A percentile compares a stretch with the other conserved stretches of the same genome.
phyloP scores from a whole-genome alignment of 2,797 vertebrate genomes.

The Premnoplex brunnescens region DNA sequence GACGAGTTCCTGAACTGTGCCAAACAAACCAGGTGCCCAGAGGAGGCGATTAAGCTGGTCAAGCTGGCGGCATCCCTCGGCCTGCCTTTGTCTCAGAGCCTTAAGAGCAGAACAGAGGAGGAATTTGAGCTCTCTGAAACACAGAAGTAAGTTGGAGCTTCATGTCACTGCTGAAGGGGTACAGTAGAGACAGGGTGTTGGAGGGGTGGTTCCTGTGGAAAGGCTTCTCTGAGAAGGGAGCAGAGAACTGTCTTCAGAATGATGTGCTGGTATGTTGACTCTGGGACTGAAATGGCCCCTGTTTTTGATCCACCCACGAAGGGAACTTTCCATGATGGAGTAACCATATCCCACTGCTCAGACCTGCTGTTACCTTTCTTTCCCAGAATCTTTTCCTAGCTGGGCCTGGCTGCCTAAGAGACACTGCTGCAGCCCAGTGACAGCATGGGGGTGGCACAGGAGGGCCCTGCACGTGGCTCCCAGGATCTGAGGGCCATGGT shows the following conservation, averaged over 20 bases:
- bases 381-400: neutral
- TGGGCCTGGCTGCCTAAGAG: neutral
- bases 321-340: accelerated
- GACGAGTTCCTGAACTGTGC: conserved; percentile 80
- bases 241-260: neutral
- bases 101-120: conserved; percentile 69
- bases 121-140: conserved; percentile 83
- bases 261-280: neutral
- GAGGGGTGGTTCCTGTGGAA: neutral
- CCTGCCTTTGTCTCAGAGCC: conserved; percentile 72
- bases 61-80: conserved; percentile 84
- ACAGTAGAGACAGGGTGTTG: neutral
- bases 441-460: neutral
- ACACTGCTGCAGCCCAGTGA: neutral
- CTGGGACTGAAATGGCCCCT: neutral
- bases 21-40: conserved; percentile 32
- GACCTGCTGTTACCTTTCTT: neutral
- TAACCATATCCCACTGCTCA: neutral
- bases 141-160: conserved; percentile 82
- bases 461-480: neutral
- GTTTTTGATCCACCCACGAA: neutral
- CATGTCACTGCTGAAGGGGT: neutral
- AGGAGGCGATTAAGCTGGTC: conserved; percentile 83
- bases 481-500: neutral
- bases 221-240: neutral